phyloP scores from a whole-genome alignment of 2,113 vertebrate species.

The Grammomys surdaster region DNA sequence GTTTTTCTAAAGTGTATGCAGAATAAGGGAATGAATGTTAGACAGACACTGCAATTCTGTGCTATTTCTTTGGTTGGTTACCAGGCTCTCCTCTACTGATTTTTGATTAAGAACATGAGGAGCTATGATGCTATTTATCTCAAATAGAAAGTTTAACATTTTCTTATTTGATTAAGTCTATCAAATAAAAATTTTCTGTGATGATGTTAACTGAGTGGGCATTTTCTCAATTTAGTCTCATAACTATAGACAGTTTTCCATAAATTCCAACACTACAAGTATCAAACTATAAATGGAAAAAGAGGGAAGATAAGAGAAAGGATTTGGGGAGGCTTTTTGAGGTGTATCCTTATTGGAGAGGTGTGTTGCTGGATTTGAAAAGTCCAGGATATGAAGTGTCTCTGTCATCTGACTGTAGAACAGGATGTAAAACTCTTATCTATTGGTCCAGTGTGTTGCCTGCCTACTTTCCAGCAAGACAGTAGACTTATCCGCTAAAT shows the following conservation, averaged over 20 bases:
- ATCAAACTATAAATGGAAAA: not conserved
- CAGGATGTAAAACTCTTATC: not conserved
- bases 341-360: not conserved
- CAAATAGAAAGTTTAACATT: not conserved
- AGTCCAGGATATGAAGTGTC: not conserved
- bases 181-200: not conserved
- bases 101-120: not conserved
- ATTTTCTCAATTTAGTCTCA: conserved; percentile 15
- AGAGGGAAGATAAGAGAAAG: not conserved
- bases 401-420: not conserved
- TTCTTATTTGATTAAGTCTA: not conserved
- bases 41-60: not conserved
- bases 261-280: not conserved
- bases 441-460: not conserved
- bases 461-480: not conserved
- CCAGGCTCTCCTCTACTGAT: not conserved
- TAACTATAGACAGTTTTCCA: not conserved
- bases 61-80: not conserved
- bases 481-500: no score
- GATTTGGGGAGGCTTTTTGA: not conserved
- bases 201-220: not conserved
- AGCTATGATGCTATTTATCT: not conserved
- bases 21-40: conserved; percentile 6
- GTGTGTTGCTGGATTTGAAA: not conserved
- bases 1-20: not conserved